Percentiles rank a stretch among this genome's conserved stretches.
phyloP scores from a whole-genome alignment of 2,888 invertebrate species.

The Cataglyphis livida region DNA sequence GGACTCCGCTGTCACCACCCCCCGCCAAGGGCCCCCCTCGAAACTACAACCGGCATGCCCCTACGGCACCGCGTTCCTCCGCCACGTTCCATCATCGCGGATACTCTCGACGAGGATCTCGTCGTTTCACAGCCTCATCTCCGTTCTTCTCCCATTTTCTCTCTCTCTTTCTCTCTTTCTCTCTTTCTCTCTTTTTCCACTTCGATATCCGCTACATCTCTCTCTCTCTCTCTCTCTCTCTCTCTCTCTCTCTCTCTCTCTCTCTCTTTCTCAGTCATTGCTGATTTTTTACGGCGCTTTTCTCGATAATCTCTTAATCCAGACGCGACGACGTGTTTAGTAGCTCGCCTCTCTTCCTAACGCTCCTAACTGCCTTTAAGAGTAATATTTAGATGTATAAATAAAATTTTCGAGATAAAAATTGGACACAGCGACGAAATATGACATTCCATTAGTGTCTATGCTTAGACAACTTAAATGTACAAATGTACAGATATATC shows the following conservation, averaged over 20 bases:
- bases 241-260: slow-evolving; percentile 16
- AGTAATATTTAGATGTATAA: not conserved
- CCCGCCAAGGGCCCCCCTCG: slow-evolving; percentile 85
- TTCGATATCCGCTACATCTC: not conserved
- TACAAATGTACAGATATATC: not conserved
- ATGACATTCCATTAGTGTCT: not conserved
- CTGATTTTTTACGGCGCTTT: slow-evolving; percentile 62
- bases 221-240: slow-evolving; percentile 18
- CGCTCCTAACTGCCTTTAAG: not conserved
- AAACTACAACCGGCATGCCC: slow-evolving; percentile 72
- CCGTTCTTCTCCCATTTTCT: slow-evolving; percentile 7
- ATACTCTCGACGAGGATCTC: slow-evolving; percentile 35
- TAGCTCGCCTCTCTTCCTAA: not conserved
- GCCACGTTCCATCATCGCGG: slow-evolving; percentile 51
- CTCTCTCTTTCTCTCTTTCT: slow-evolving; percentile 9
- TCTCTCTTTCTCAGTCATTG: slow-evolving; percentile 22
- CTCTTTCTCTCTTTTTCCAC: no score
- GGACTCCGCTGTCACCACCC: slow-evolving; percentile 84
- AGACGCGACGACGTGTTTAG: slow-evolving; percentile 38
- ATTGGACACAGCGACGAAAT: not conserved
- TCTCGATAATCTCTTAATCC: slow-evolving; percentile 69
- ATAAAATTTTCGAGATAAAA: not conserved
- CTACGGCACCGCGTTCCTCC: slow-evolving; percentile 66
- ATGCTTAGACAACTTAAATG: not conserved
- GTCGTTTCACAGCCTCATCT: slow-evolving; percentile 54